phyloP scores from a whole-genome alignment of 2,888 invertebrate species.

The Drosophila mercatorum region DNA sequence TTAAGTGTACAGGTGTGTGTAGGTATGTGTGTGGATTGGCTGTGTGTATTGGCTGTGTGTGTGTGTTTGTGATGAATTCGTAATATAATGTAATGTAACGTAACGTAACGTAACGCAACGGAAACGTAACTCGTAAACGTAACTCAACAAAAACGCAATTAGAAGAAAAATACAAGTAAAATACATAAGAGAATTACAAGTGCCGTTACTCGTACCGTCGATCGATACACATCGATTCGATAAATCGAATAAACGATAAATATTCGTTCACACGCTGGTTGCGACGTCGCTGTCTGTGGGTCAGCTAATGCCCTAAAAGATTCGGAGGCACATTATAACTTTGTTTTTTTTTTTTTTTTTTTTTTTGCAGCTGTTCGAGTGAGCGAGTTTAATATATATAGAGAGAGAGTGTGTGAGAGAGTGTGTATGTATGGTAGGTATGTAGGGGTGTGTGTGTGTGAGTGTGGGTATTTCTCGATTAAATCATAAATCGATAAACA shows the following conservation, averaged over 20 bases:
- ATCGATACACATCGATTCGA: constrained; percentile 62
- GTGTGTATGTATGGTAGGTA: constrained; percentile 12
- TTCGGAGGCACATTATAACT: constrained; percentile 74
- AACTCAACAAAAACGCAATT: constrained; percentile 79
- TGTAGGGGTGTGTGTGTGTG: constrained; percentile 1
- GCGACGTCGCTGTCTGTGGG: constrained; percentile 36
- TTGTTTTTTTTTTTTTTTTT: constrained; percentile 21
- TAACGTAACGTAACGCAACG: constrained; percentile 63
- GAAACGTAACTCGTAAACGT: constrained; percentile 73
- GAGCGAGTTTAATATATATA: constrained; percentile 22
- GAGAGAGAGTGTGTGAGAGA: constrained; percentile 12
- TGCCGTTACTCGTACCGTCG: constrained; percentile 74
- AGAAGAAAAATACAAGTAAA: constrained; percentile 71
- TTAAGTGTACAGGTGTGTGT: constrained; percentile 43
- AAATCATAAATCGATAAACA: constrained; percentile 54
- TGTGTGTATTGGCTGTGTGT: constrained; percentile 22
- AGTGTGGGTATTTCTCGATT: constrained; percentile 8
- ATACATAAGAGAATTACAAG: constrained; percentile 66
- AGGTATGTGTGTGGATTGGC: constrained; percentile 17
- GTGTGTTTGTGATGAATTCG: constrained; percentile 39
- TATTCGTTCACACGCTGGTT: constrained; percentile 14
- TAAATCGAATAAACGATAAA: constrained; percentile 35
- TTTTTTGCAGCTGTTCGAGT: constrained; percentile 28
- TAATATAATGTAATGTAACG: constrained; percentile 72
- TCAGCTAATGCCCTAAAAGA: constrained; percentile 78